These are phyloP conservation scores for Agapostemon virescens DNA, from an alignment of 2,888 invertebrate species.

Conservation along the genomic window DNA sequence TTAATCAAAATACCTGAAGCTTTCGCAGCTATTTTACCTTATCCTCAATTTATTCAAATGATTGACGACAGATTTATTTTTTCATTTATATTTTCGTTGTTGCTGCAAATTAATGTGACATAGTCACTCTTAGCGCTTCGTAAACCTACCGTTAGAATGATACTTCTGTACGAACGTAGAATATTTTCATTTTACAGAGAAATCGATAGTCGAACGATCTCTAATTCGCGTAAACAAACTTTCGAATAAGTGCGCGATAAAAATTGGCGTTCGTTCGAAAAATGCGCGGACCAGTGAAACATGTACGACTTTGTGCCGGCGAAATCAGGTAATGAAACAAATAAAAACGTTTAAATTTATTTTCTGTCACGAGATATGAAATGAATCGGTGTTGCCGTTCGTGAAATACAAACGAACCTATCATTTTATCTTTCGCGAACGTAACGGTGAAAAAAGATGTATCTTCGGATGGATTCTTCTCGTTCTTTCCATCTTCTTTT, in stretches of 20 bases:
- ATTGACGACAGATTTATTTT: no score
- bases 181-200: not conserved
- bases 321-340: not conserved
- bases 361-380: not conserved
- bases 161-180: no score
- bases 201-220: not conserved
- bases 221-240: not conserved
- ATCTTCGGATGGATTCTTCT: slow-evolving; percentile 39
- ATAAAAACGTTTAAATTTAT: slow-evolving; percentile 1
- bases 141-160: no score
- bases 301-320: not conserved
- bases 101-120: no score
- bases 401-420: slow-evolving; percentile 1
- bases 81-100: no score
- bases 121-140: no score
- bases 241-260: not conserved
- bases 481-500: slow-evolving; percentile 34
- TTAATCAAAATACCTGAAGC: no score
- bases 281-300: not conserved
- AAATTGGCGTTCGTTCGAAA: not conserved
- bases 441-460: not conserved
- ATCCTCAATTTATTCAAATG: not conserved
- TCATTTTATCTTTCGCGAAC: not conserved
- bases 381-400: not conserved
- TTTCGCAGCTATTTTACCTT: no score